Evolutionary conservation across 2,113 vertebrate species (phyloP).

Genomic region (Plestiodon gilberti): DNA sequence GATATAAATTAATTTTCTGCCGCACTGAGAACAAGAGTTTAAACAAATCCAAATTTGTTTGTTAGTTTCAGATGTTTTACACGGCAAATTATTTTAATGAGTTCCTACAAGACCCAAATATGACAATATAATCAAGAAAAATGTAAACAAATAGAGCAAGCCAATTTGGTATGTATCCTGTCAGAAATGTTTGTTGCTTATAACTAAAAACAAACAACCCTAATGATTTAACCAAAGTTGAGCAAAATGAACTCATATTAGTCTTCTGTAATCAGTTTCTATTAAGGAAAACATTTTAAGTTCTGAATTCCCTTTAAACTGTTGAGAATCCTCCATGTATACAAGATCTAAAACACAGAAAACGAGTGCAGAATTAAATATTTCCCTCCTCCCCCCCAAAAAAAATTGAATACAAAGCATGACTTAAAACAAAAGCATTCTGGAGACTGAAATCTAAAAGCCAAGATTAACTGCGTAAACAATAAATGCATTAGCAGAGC

Average conservation of each 20-base stretch:
- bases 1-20: conserved; percentile 33
- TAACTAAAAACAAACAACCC: neutral
- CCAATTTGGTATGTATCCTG: conserved; percentile 25
- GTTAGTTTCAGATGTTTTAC: conserved; percentile 28
- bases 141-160: neutral
- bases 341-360: neutral
- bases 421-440: neutral
- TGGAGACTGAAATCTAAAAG: neutral
- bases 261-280: neutral
- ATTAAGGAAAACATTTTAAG: neutral
- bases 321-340: neutral
- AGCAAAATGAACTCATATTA: neutral
- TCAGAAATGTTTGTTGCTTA: conserved; percentile 21
- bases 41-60: neutral
- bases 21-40: conserved; percentile 22
- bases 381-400: neutral
- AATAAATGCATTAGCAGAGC: neutral
- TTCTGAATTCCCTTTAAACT: neutral
- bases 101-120: conserved; percentile 50
- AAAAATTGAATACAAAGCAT: neutral
- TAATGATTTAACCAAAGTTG: neutral
- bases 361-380: neutral
- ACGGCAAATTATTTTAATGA: conserved; percentile 53
- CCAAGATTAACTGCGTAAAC: neutral
- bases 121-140: conserved; percentile 52